Base-by-base conservation (phyloP, 2,113 vertebrate species). In the Sakesphorus luctuosus region DNA sequence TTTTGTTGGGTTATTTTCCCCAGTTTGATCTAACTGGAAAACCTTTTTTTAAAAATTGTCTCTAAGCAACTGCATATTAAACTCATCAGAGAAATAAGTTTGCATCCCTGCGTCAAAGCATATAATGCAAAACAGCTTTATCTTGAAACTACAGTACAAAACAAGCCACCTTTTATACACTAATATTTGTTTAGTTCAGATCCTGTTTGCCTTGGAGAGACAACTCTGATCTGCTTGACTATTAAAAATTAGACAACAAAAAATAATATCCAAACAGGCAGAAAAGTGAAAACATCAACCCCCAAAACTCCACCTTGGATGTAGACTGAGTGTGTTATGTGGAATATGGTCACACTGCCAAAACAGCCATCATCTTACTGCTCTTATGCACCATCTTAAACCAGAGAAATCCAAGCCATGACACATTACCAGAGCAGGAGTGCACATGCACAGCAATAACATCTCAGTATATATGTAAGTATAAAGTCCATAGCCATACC, bases 61-160 rank as follows among this genome's bases (percentile, higher is more conserved):
- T 91, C 65, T 90, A 84, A 93, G 46, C 33, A 82, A 69, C 46
- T 80, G 24, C 47, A 25, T 92, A 92, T 86, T 50, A 79, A 96
- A 81, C 3, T 61, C 77, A 29, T 40, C 12, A 56, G 62, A 81
- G 74, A 86, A 88, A 47, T 11, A 91, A 65, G 46, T 56, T 68
- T 83, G 11, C n/a, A 79, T 71, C 23, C 59, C 50, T 23, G 38
- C 71, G 18, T 44, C 44, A 93, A 96, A 73, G 9, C 3, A 10
- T 13, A 40, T 95, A 90, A 95, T 85, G 38, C 91, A 94, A 88
- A 6, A 3, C 38, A 85, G 17, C 7, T 75, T 96, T 87, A 11
- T 68, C 35, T 84, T 74, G 69, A 94, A 95, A 63, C 3, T 21
- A 89, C 21, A 61, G 9, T 43, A 58, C 23, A 84, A 91, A 93